Base-by-base conservation (phyloP, 2,888 invertebrate species). In the Oligia fasciuncula region DNA sequence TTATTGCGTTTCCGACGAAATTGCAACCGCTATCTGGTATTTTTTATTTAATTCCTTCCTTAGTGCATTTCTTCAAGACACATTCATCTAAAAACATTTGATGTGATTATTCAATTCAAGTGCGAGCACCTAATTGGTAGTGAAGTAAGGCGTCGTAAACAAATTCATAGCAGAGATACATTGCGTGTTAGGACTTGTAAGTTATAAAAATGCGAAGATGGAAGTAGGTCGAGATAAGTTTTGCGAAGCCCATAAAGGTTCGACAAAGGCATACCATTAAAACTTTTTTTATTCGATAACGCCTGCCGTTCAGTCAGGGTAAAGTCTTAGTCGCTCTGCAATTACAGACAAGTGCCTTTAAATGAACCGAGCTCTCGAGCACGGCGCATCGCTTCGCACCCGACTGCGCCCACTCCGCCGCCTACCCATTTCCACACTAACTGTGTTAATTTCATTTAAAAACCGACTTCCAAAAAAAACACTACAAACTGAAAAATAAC, bases 301-400 rank as follows among this genome's bases (percentile, higher is more conserved):
- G 94, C 91, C 90, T 92, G 92, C 91, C 93, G 94, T 93, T 95
- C 94, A 90, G 92, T 91, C 90, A 92, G 92, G 93, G 93, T 94
- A 93, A 93, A 95, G 95, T 95, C 96, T 96, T 96, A 95, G 96
- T 95, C 94, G 93, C 94, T 94, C 93, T 94, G 95, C 96, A 96
- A 97, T 97, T 96, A 97, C 95, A 94, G 96, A 96, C 95, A 96
- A 97, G 96, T 96, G 96, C 94, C 95, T 97, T 95, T 95, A 96
- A 96, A 96, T 96, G 96, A 97, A 96, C 95, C 94, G 93, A 95
- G 95, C 96, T 94, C 97, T 97, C 96, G 94, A 96, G 96, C 96
- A 97, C 96, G 97, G 95, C 95, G 96, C 95, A 94, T 94, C 95
- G 94, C 94, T 92, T 94, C 94, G 95, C 94, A 94, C 92, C 94